These are phyloP conservation scores for Helleia helle DNA, from an alignment of 2,888 invertebrate species.

Conservation along the genomic window DNA sequence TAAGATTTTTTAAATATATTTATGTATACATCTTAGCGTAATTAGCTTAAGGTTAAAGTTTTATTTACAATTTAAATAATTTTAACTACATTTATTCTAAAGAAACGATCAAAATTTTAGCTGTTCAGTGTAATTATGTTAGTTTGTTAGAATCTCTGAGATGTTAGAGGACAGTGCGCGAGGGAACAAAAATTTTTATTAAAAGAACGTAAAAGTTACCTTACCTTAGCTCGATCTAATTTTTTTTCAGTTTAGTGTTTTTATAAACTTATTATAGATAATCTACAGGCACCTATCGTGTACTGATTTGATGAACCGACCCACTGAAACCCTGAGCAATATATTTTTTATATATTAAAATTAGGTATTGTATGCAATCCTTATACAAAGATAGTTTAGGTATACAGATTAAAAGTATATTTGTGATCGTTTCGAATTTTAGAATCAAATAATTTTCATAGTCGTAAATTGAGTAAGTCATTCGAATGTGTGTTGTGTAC, in stretches of 20 bases:
- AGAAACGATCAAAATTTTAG: slow-evolving; percentile 20
- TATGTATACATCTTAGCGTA: slow-evolving; percentile 62
- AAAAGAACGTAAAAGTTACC: slow-evolving; percentile 19
- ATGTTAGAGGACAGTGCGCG: slow-evolving; percentile 26
- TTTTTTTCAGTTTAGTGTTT: slow-evolving; percentile 25
- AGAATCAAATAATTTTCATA: slow-evolving; percentile 47
- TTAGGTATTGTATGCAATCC: slow-evolving; percentile 58
- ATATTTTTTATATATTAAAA: slow-evolving; percentile 64
- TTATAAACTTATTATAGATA: slow-evolving; percentile 30
- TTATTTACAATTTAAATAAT: slow-evolving; percentile 27
- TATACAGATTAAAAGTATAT: slow-evolving; percentile 54
- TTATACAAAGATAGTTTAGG: slow-evolving; percentile 58
- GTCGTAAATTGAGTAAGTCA: slow-evolving; percentile 30
- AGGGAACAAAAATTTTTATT: slow-evolving; percentile 33
- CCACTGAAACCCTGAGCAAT: slow-evolving; percentile 69
- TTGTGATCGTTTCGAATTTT: slow-evolving; percentile 55
- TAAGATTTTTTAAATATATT: slow-evolving; percentile 61
- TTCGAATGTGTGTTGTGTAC: slow-evolving; percentile 52
- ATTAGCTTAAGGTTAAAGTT: slow-evolving; percentile 33
- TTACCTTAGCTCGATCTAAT: slow-evolving; percentile 17
- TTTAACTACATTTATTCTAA: slow-evolving; percentile 20
- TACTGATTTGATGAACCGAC: slow-evolving; percentile 66
- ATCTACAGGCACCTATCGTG: slow-evolving; percentile 39
- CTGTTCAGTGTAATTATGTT: slow-evolving; percentile 16
- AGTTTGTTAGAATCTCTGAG: slow-evolving; percentile 13